Evolutionary conservation across 2,797 vertebrate genomes (phyloP).

Genomic region (Picus viridis): DNA sequence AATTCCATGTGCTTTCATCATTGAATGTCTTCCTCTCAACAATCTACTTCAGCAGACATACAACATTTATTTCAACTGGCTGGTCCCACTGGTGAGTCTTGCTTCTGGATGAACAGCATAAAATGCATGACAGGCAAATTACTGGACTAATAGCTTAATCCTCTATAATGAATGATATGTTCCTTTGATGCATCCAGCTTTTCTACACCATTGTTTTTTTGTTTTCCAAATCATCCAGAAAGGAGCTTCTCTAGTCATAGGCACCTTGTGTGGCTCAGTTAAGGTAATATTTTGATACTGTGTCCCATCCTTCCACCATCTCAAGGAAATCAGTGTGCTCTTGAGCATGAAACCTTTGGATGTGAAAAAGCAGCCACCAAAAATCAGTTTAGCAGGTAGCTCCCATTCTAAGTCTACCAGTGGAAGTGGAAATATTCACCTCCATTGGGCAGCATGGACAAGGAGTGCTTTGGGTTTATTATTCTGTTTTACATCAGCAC

Average conservation of each 20-base stretch:
- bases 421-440: not conserved
- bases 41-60: not conserved
- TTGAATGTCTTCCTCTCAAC: not conserved
- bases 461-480: not conserved
- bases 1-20: not conserved
- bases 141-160: not conserved
- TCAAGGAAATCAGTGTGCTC: not conserved
- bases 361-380: not conserved
- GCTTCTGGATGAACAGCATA: not conserved
- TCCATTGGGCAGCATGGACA: not conserved
- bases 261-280: not conserved
- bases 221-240: not conserved
- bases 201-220: not conserved
- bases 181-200: not conserved
- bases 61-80: not conserved
- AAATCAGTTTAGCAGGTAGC: not conserved
- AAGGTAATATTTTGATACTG: not conserved
- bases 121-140: not conserved
- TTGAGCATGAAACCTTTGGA: not conserved
- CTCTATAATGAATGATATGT: not conserved
- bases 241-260: not conserved
- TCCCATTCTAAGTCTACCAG: not conserved
- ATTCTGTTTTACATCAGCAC: conserved; percentile 1
- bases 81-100: not conserved
- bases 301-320: not conserved